Evolutionary conservation across 1,140 invertebrate species (phyloP).

Genomic region (Harpegnathos saltator): DNA sequence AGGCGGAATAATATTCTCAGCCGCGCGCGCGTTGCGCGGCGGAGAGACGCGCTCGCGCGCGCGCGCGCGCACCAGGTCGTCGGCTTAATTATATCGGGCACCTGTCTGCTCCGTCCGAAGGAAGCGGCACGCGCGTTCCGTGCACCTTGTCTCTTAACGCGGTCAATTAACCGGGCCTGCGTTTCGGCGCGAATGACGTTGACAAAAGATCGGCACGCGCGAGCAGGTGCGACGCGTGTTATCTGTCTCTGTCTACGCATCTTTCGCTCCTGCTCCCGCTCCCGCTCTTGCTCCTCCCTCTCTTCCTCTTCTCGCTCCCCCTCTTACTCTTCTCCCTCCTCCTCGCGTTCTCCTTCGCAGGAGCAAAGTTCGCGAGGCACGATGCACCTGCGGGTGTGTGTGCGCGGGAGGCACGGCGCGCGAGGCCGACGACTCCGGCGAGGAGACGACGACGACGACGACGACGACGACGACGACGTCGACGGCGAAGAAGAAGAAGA

Average conservation of each 20-base stretch:
- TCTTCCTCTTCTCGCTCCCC: not conserved
- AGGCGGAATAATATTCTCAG: slow-evolving; percentile 36
- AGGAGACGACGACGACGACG: no score
- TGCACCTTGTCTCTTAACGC: slow-evolving; percentile 35
- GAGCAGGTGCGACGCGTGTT: slow-evolving; percentile 49
- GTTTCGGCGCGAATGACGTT: slow-evolving; percentile 60
- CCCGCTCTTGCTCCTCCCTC: not conserved
- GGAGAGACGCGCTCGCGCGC: no score
- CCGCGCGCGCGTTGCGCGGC: not conserved
- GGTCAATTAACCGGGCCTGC: slow-evolving; percentile 57
- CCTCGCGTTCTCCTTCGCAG: slow-evolving; percentile 1
- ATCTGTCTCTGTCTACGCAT: not conserved
- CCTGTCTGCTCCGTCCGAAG: slow-evolving; percentile 50
- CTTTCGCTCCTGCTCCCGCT: not conserved
- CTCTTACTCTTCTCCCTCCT: not conserved
- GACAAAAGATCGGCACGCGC: slow-evolving; percentile 63
- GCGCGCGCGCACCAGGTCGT: not conserved
- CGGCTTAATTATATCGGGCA: slow-evolving; percentile 65
- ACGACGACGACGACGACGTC: no score
- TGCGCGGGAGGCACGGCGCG: slow-evolving; percentile 59
- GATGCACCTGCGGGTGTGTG: slow-evolving; percentile 69
- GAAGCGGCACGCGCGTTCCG: slow-evolving; percentile 35
- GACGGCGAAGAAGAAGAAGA: slow-evolving; percentile 39
- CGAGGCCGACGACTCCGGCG: slow-evolving; percentile 68
- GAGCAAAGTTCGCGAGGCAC: slow-evolving; percentile 28